Conservation (phyloP, 2,888 invertebrate genomes). For the Therioaphis trifolii region DNA sequence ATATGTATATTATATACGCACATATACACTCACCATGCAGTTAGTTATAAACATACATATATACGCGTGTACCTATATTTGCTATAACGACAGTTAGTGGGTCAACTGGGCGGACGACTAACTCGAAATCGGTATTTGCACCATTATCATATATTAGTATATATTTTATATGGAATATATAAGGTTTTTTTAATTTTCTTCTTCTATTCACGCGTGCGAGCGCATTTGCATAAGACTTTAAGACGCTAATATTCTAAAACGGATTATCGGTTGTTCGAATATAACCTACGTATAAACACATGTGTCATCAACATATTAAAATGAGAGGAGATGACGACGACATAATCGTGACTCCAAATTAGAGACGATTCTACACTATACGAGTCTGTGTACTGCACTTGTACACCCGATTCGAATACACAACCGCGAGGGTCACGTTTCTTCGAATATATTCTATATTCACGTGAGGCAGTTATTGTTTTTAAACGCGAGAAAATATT, state of each 20-base stretch:
- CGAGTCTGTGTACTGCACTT: no score
- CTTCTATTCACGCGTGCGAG: neutral
- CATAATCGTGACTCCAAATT: neutral
- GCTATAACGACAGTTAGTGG: slow-evolving; percentile 36
- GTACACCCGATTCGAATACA: neutral
- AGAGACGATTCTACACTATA: neutral
- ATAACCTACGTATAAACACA: no score
- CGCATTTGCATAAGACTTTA: slow-evolving; percentile 32
- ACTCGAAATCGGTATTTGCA: slow-evolving; percentile 45
- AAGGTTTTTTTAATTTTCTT: neutral
- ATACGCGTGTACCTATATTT: neutral
- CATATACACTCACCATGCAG: no score
- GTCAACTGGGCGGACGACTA: slow-evolving; percentile 42
- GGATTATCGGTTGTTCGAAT: slow-evolving; percentile 6
- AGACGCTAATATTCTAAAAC: neutral
- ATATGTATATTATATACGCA: neutral
- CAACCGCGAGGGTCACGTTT: neutral
- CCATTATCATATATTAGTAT: neutral
- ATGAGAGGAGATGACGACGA: neutral
- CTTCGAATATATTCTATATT: neutral
- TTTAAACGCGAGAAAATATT: slow-evolving; percentile 8
- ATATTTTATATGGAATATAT: neutral
- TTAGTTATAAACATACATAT: neutral
- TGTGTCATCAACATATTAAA: neutral
- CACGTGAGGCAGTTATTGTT: neutral